Evolutionary conservation across 2,888 invertebrate species (phyloP).

Genomic region (Tanytarsus gracilentus): DNA sequence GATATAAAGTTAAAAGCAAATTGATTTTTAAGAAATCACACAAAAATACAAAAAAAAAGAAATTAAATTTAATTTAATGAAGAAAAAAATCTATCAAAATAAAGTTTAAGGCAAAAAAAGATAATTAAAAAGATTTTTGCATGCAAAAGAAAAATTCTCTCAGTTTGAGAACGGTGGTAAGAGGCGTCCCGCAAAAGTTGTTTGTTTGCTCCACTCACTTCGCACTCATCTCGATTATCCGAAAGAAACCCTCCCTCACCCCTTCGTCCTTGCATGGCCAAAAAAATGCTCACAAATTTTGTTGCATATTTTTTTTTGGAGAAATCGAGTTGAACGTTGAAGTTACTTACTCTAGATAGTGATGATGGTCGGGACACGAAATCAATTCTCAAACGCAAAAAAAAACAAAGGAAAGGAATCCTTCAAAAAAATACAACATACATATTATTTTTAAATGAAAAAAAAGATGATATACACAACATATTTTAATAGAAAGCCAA

Average conservation of each 20-base stretch:
- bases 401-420: slow-evolving; percentile 25
- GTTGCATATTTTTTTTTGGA: neutral
- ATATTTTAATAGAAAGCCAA: slow-evolving; percentile 25
- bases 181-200: neutral
- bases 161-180: slow-evolving; percentile 9
- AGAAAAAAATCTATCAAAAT: neutral
- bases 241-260: neutral
- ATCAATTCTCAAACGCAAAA: slow-evolving; percentile 22
- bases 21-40: slow-evolving; percentile 29
- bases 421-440: too few relatives aligned
- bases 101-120: neutral
- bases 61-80: slow-evolving; percentile 22
- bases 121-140: slow-evolving; percentile 14
- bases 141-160: slow-evolving; percentile 25
- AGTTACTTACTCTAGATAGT: neutral
- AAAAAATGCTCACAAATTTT: neutral
- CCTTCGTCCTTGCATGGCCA: neutral
- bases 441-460: slow-evolving; percentile 17
- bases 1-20: slow-evolving; percentile 27
- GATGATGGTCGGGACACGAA: neutral
- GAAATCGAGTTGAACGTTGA: too few relatives aligned
- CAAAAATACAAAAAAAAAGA: slow-evolving; percentile 28
- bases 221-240: too few relatives aligned
- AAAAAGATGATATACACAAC: slow-evolving; percentile 16
- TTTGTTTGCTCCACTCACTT: slow-evolving; percentile 1